Percentiles rank a stretch among this genome's conserved stretches.
These are phyloP conservation scores for Glomeris maerens DNA, from an alignment of 1,140 invertebrate genomes.

Conservation along the genomic window DNA sequence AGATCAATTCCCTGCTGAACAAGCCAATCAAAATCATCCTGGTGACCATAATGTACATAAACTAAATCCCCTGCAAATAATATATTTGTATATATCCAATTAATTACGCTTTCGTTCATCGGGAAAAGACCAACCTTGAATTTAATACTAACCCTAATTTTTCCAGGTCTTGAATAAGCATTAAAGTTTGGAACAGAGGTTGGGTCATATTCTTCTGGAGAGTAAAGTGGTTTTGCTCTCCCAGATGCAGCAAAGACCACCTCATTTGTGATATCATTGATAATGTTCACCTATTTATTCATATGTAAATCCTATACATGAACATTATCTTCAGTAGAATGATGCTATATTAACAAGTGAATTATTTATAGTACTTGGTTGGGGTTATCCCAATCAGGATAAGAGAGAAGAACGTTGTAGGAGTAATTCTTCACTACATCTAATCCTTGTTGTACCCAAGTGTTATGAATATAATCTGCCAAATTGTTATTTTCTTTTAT, in stretches of 20 bases:
- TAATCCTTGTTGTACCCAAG: constrained; percentile 9
- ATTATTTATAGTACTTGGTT: constrained; percentile 6
- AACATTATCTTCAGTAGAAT: background rate
- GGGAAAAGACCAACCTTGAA: background rate
- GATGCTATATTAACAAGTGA: background rate
- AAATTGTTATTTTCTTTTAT: constrained; percentile 3
- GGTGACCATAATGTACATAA: constrained; percentile 38
- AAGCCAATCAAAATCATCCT: constrained; percentile 33
- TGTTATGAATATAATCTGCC: constrained; percentile 4
- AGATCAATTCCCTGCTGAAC: constrained; percentile 24
- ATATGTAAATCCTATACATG: background rate
- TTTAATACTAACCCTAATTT: constrained; percentile 12
- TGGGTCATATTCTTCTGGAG: too few species aligned
- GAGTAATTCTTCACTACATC: constrained; percentile 4
- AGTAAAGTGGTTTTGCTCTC: too few species aligned
- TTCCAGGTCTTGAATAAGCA: constrained; percentile 17
- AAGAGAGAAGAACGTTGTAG: constrained; percentile 17
- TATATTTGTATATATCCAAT: too few species aligned
- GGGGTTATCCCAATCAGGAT: background rate
- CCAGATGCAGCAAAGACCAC: too few species aligned
- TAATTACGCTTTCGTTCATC: too few species aligned
- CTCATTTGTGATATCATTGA: too few species aligned
- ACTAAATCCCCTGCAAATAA: constrained; percentile 13
- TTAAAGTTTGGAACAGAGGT: too few species aligned
- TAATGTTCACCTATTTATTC: too few species aligned